Conservation (phyloP, 1,140 invertebrate species). For the Trichomalopsis sarcophagae region DNA sequence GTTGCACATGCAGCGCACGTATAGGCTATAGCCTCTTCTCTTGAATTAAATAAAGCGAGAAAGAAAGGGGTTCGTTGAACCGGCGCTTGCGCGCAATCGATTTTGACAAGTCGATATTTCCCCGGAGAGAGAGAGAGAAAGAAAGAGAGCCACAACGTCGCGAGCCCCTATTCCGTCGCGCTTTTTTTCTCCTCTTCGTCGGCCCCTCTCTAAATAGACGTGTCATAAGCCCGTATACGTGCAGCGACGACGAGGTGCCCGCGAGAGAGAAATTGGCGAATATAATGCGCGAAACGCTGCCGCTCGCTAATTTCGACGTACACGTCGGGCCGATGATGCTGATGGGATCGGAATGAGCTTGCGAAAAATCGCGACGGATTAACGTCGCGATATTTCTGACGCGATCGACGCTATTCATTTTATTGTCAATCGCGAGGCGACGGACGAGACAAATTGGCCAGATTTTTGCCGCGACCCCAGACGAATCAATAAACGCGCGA, state of each 20-base stretch:
- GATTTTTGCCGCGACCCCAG: not conserved
- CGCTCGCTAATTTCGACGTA: conserved; percentile 1
- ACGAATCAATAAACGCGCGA: not conserved
- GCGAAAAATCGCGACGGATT: too few relatives aligned
- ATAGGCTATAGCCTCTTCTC: conserved; percentile 34
- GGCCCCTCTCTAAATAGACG: conserved; percentile 8
- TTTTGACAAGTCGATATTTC: conserved; percentile 53
- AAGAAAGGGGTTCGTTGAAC: conserved; percentile 54
- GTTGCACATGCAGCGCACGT: not conserved
- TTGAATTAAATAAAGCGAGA: conserved; percentile 53
- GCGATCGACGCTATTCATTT: too few relatives aligned
- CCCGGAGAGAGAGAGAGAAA: not conserved
- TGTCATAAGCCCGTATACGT: not conserved
- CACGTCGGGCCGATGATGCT: too few relatives aligned
- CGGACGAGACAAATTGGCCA: too few relatives aligned
- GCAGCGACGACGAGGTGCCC: too few relatives aligned
- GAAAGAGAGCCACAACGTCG: not conserved
- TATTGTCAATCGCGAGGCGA: too few relatives aligned
- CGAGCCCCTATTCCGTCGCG: not conserved
- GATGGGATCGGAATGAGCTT: too few relatives aligned
- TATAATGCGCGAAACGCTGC: not conserved
- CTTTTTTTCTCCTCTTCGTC: not conserved
- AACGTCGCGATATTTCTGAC: too few relatives aligned
- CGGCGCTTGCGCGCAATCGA: conserved; percentile 37
- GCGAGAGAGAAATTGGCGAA: not conserved